Evolutionary conservation across 2,888 invertebrate genomes (phyloP).

Genomic region (Amorpha juglandis): DNA sequence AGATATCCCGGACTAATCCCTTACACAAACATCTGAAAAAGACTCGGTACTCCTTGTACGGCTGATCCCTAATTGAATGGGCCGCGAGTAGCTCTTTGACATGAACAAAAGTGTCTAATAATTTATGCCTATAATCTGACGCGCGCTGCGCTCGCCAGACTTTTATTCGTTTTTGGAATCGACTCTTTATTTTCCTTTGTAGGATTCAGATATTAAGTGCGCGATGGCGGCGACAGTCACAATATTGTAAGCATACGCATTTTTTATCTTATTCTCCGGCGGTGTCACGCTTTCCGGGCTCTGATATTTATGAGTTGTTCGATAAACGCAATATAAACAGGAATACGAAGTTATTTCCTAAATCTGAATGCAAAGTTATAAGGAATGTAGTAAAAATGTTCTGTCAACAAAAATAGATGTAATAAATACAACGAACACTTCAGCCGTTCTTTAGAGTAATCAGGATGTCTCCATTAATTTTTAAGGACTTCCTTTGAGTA

Average conservation of each 20-base stretch:
- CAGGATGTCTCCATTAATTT: slow-evolving; percentile 81
- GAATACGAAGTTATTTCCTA: slow-evolving; percentile 46
- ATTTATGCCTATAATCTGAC: slow-evolving; percentile 84
- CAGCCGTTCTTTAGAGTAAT: slow-evolving; percentile 64
- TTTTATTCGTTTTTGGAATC: slow-evolving; percentile 74
- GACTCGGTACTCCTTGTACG: slow-evolving; percentile 80
- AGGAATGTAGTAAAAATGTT: slow-evolving; percentile 56
- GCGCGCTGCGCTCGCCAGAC: slow-evolving; percentile 60
- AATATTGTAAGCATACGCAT: slow-evolving; percentile 68
- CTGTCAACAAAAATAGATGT: slow-evolving; percentile 63
- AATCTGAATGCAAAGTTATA: slow-evolving; percentile 52
- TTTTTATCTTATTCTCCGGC: slow-evolving; percentile 66
- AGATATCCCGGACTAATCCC: slow-evolving; percentile 82
- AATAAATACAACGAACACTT: slow-evolving; percentile 59
- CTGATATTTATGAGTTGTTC: slow-evolving; percentile 56
- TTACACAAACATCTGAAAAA: slow-evolving; percentile 83
- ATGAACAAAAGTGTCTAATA: slow-evolving; percentile 82
- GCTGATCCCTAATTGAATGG: slow-evolving; percentile 80
- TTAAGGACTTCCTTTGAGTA: slow-evolving; percentile 80
- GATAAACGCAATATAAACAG: slow-evolving; percentile 59
- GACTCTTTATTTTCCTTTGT: slow-evolving; percentile 68
- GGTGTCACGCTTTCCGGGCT: slow-evolving; percentile 55
- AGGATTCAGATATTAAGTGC: slow-evolving; percentile 72
- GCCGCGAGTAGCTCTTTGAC: slow-evolving; percentile 70
- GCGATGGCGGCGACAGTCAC: slow-evolving; percentile 73